These are phyloP conservation scores for Discoglossus pictus DNA, from an alignment of 2,797 vertebrate species.

Conservation along the genomic window DNA sequence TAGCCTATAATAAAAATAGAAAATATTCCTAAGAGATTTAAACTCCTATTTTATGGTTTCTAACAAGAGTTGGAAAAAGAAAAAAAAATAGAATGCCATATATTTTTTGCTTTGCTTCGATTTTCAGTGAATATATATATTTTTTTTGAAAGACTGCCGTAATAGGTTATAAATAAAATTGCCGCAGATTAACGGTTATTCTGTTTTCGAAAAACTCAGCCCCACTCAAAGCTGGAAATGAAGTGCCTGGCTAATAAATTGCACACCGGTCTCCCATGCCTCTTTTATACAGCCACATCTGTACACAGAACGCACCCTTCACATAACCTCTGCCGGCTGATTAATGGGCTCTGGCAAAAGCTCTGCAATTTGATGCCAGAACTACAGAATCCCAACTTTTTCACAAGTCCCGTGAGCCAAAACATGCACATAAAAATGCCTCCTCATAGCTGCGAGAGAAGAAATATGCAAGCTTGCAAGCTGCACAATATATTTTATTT, in stretches of 20 bases:
- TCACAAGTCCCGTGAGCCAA: constrained; percentile 51
- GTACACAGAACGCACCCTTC: constrained; percentile 51
- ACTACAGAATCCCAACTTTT: constrained; percentile 54
- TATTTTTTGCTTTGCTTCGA: not conserved
- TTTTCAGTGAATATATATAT: not conserved
- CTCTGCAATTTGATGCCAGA: constrained; percentile 51
- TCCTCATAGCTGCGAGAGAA: constrained; percentile 9
- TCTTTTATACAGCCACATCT: constrained; percentile 44
- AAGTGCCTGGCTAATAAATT: constrained; percentile 48
- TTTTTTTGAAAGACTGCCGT: constrained; percentile 20
- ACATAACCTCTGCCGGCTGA: constrained; percentile 52
- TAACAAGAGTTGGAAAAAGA: not conserved
- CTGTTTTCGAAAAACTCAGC: not conserved
- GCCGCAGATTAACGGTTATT: constrained; percentile 23
- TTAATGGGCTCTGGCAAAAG: constrained; percentile 57
- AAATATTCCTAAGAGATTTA: not conserved
- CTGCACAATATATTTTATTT: constrained; percentile 23
- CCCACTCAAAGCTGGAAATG: constrained; percentile 30
- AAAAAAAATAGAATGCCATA: not conserved
- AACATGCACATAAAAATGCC: constrained; percentile 45
- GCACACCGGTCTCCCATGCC: constrained; percentile 42
- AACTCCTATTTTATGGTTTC: constrained; percentile 10
- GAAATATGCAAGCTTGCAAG: constrained; percentile 45
- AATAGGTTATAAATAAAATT: constrained; percentile 30
- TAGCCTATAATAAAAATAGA: too few relatives aligned